These are phyloP conservation scores for Astropecten irregularis DNA, from an alignment of 53 echinoderm and acorn worm genomes.

Conservation along the genomic window DNA sequence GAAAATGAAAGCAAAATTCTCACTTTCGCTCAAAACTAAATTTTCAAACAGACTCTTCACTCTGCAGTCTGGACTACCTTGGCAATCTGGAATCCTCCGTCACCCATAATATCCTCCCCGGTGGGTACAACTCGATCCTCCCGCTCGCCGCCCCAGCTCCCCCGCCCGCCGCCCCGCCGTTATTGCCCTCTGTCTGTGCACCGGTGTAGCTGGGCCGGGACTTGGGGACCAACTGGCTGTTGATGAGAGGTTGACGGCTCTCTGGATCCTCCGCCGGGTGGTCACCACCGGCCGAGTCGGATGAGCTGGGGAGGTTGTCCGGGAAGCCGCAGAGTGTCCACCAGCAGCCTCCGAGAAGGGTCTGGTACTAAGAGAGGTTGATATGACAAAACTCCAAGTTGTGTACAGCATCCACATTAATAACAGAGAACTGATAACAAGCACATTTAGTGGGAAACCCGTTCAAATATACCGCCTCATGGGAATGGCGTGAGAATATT, in stretches of 20 bases:
- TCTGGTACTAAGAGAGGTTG: constrained; percentile 88
- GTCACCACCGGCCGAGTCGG: not conserved
- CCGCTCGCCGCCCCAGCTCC: too few species aligned
- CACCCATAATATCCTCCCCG: constrained; percentile 88
- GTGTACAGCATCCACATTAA: too few species aligned
- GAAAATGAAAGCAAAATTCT: too few species aligned
- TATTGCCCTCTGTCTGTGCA: not conserved
- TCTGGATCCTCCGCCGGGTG: constrained; percentile 46
- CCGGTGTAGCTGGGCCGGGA: constrained; percentile 42
- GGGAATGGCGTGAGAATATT: too few species aligned
- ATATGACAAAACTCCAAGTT: too few species aligned
- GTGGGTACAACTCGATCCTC: constrained; percentile 73
- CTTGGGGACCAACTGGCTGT: not conserved
- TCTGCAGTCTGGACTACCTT: too few species aligned
- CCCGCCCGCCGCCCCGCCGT: not conserved
- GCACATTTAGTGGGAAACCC: too few species aligned
- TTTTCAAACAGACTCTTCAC: too few species aligned
- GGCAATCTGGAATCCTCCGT: constrained; percentile 52
- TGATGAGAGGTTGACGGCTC: constrained; percentile 54
- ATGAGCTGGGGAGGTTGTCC: constrained; percentile 60
- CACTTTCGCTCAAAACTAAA: too few species aligned
- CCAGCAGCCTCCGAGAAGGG: constrained; percentile 89
- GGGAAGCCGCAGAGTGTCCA: constrained; percentile 83
- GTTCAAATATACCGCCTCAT: too few species aligned
- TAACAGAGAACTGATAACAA: too few species aligned